phyloP scores from a whole-genome alignment of 2,113 vertebrate genomes.

The Eolophus roseicapilla region DNA sequence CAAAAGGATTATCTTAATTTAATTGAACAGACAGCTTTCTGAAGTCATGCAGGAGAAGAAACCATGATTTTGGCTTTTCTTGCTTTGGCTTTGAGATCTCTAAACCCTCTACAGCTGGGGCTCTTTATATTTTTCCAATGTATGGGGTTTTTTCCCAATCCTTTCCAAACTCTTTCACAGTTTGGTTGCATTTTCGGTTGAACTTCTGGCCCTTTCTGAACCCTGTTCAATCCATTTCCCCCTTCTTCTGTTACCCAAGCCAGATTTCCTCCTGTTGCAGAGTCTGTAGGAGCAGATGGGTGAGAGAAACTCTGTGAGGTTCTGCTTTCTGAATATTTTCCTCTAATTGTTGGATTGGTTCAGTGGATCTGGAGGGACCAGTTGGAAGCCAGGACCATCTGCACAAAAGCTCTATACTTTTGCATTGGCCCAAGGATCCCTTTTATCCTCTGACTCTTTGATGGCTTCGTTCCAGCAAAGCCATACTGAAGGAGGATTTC shows the following conservation, averaged over 20 bases:
- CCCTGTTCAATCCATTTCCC: neutral
- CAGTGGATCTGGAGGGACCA: conserved; percentile 51
- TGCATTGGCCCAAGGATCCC: conserved; percentile 29
- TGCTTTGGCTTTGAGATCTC: neutral
- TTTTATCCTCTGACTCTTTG: conserved; percentile 31
- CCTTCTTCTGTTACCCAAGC: conserved; percentile 18
- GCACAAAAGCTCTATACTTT: conserved; percentile 29
- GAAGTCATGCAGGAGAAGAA: neutral
- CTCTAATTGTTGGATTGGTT: conserved; percentile 48
- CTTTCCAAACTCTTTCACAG: neutral
- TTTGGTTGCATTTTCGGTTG: conserved; percentile 24
- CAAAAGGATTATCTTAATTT: neutral
- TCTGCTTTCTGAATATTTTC: conserved; percentile 55
- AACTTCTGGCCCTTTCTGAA: conserved; percentile 22
- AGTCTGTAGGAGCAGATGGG: conserved; percentile 59
- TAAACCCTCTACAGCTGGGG: neutral
- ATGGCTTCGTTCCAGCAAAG: conserved; percentile 30
- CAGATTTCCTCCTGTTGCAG: conserved; percentile 60
- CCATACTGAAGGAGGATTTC: conserved; percentile 9
- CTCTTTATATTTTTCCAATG: neutral
- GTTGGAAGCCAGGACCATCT: conserved; percentile 67
- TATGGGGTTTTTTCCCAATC: neutral
- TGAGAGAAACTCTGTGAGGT: conserved; percentile 15
- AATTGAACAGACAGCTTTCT: neutral
- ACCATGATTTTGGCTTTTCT: neutral